Conservation (phyloP, 2,888 invertebrate genomes). For the Thecocarcelia acutangulata region DNA sequence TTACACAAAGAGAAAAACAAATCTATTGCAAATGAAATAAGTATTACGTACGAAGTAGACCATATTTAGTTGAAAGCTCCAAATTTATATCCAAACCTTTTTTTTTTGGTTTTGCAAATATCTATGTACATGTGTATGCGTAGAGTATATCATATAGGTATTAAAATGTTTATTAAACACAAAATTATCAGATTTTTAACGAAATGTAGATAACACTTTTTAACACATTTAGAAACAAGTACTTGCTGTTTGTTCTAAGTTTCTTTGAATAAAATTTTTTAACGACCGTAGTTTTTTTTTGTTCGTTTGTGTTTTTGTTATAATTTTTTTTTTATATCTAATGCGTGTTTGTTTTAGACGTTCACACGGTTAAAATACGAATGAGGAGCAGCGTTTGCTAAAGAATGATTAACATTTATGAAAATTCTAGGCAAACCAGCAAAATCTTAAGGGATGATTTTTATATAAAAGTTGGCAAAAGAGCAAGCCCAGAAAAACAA, state of each 20-base stretch:
- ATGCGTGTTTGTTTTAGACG: conserved; percentile 62
- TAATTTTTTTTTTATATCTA: not conserved
- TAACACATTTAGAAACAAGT: not conserved
- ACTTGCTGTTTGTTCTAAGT: conserved; percentile 11
- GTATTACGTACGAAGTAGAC: conserved; percentile 69
- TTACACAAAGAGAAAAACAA: too few relatives aligned
- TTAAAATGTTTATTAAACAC: not conserved
- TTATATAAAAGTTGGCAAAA: conserved; percentile 31
- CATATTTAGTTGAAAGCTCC: conserved; percentile 63
- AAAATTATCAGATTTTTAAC: not conserved
- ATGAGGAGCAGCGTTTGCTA: conserved; percentile 62
- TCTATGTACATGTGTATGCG: not conserved
- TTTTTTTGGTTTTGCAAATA: conserved; percentile 28
- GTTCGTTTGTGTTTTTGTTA: conserved; percentile 22
- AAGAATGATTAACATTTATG: conserved; percentile 65
- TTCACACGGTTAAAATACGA: conserved; percentile 66
- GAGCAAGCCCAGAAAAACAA: conserved; percentile 54
- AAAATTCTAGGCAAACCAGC: conserved; percentile 52
- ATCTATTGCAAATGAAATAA: not conserved
- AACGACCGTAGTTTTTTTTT: conserved; percentile 11
- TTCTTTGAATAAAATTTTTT: conserved; percentile 5
- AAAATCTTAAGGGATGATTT: conserved; percentile 58
- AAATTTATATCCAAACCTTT: conserved; percentile 58
- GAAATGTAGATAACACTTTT: not conserved
- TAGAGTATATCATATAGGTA: too few relatives aligned